Evolutionary conservation across 2,113 vertebrate genomes (phyloP).

Genomic region (Odocoileus hemionus): DNA sequence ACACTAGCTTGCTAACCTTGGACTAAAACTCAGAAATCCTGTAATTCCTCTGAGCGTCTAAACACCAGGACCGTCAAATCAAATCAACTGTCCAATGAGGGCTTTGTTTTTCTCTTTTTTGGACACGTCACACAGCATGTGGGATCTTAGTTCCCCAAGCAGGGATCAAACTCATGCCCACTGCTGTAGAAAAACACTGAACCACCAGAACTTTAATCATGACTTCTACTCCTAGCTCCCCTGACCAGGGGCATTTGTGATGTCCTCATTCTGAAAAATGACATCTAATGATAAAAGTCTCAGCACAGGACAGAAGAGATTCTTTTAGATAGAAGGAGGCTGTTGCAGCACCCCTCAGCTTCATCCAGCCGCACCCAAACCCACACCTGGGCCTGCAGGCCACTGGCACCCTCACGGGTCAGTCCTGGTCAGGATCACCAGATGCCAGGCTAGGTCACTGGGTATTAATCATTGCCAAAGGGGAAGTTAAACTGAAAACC

Average conservation of each 20-base stretch:
- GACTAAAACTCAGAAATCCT: neutral
- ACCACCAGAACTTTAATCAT: neutral
- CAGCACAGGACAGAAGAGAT: neutral
- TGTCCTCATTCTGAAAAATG: neutral
- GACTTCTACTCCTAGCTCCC: neutral
- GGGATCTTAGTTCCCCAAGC: neutral
- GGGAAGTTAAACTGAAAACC: slow-evolving; percentile 68
- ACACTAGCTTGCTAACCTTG: neutral
- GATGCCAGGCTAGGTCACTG: slow-evolving; percentile 43
- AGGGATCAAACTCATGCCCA: neutral
- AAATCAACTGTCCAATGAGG: neutral
- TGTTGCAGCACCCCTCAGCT: neutral
- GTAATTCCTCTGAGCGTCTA: neutral
- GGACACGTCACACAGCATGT: neutral
- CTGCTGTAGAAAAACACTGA: neutral
- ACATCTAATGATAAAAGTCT: neutral
- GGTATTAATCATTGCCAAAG: slow-evolving; percentile 71
- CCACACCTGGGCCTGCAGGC: neutral
- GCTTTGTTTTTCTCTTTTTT: neutral
- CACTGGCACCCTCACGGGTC: neutral
- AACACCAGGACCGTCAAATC: neutral
- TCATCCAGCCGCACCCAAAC: neutral
- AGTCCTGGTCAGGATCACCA: slow-evolving; percentile 51
- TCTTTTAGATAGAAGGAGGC: neutral
- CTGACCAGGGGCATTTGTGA: neutral